Evolutionary conservation across 2,113 vertebrate genomes (phyloP).

Genomic region (Physeter macrocephalus): DNA sequence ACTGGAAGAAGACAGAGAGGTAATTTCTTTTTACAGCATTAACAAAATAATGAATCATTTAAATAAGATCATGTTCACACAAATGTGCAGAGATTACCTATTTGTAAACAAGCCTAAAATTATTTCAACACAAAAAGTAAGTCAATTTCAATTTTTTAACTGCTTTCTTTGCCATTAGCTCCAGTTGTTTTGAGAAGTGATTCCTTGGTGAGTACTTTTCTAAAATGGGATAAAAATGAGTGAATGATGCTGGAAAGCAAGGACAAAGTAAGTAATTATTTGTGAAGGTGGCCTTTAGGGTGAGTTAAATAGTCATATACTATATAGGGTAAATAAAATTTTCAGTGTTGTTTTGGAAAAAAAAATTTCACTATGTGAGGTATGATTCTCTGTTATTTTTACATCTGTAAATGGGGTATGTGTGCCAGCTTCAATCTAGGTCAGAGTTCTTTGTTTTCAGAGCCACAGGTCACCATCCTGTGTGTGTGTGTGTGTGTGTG

Average conservation of each 20-base stretch:
- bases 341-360: neutral
- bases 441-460: neutral
- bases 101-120: neutral
- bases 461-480: neutral
- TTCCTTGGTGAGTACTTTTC: neutral
- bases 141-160: neutral
- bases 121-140: neutral
- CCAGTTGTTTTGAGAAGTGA: neutral
- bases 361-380: neutral
- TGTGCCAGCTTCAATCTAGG: neutral
- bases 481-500: neutral
- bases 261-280: neutral
- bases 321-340: neutral
- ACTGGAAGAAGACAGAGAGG: neutral
- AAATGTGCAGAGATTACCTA: neutral
- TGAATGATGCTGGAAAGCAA: neutral
- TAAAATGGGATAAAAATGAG: neutral
- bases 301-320: neutral
- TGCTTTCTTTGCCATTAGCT: neutral
- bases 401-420: neutral
- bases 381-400: neutral
- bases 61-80: neutral
- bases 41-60: neutral
- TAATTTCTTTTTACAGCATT: neutral
- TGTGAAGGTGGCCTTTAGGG: neutral